Evolutionary conservation across 2,797 vertebrate species (phyloP).

Genomic region (Microctenopoma lineatum): DNA sequence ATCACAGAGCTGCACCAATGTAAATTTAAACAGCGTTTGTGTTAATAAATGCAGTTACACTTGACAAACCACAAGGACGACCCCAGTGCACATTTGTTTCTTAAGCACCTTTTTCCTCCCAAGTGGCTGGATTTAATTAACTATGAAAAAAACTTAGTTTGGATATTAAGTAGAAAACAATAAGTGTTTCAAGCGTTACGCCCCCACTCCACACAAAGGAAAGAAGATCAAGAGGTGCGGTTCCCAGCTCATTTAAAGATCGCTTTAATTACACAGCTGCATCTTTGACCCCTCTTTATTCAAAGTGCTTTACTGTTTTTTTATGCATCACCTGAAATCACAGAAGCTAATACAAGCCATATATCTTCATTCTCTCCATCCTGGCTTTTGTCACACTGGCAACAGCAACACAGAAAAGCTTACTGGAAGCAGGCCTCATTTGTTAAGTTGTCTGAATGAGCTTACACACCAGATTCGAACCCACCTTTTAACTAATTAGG

Average conservation of each 20-base stretch:
- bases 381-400: constrained; percentile 9
- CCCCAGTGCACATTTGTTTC: constrained; percentile 16
- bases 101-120: constrained; percentile 15
- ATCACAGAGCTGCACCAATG: not conserved
- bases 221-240: constrained; percentile 17
- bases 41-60: constrained; percentile 43
- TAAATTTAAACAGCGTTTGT: constrained; percentile 17
- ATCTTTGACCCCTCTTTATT: constrained; percentile 63
- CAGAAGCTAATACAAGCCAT: constrained; percentile 63
- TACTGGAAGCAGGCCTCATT: constrained; percentile 33
- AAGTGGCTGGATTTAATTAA: constrained; percentile 63
- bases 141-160: constrained; percentile 24
- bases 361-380: constrained; percentile 59
- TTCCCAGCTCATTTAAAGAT: constrained; percentile 64
- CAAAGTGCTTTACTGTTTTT: constrained; percentile 17
- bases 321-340: constrained; percentile 60
- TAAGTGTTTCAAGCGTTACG: not conserved
- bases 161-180: constrained; percentile 2
- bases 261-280: constrained; percentile 58
- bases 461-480: constrained; percentile 39
- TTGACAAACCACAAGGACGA: constrained; percentile 31
- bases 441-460: constrained; percentile 38
- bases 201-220: not conserved
- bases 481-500: constrained; percentile 57
- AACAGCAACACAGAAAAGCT: constrained; percentile 51